Evolutionary conservation across 2,113 vertebrate species (phyloP), one percentile per base, ranked within the genome.

Genomic region (Tyto alba): DNA sequence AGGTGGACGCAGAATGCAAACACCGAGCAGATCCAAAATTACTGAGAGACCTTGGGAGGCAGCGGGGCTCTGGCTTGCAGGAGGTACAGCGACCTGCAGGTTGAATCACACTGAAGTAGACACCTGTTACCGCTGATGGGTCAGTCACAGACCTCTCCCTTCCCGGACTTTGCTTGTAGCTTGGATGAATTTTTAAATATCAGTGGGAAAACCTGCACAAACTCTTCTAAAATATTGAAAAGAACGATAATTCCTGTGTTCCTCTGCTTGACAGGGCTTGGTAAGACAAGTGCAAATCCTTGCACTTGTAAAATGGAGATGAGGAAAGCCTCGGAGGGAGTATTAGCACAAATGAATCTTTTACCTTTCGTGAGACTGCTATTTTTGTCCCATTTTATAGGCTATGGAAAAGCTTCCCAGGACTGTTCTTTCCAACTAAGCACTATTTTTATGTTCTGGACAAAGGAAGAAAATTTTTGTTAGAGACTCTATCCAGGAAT

Each of bases 61-160:
- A n/a, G n/a, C n/a, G n/a, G n/a, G n/a, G n/a, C n/a, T n/a, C n/a
- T 5, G 41, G 10, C 57, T 11, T 16, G 36, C 4, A 1, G 30
- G 12, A 47, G 6, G 20, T 34, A 23, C 1, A 15, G 38, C 45
- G 21, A 2, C 2, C 0, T 10, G 38, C 6, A 1, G 22, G 5
- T 16, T 27, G n/a, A 56, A 5, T 8, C 11, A 2, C 11, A 7
- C 2, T 21, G 12, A 15, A 12, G n/a, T 0, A 3, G 36, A 10
- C 23, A 13, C 17, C 41, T 7, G 0, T 11, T 6, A 11, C 10
- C 40, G 27, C 5, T 0, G 26, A 1, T 8, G 45, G 53, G 8
- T 3, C 23, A 30, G 34, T 6, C 17, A 4, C 66, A 13, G 47
- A 7, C 43, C 43, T 16, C 27, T 20, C 45, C 43, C 13, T 6